phyloP scores from a whole-genome alignment of 2,113 vertebrate species.

The Egretta garzetta region DNA sequence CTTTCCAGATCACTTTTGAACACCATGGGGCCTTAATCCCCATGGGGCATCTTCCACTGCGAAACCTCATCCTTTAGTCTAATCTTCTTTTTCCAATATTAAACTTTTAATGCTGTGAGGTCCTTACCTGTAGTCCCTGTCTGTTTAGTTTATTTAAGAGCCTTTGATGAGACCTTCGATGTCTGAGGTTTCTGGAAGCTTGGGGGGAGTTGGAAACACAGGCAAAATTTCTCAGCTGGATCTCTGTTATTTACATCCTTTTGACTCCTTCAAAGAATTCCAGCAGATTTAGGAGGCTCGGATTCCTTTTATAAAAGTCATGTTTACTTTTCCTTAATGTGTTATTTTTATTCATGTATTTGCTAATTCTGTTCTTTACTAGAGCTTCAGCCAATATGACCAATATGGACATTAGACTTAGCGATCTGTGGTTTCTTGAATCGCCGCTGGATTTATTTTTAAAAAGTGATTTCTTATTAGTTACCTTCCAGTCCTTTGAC shows the following conservation, averaged over 20 bases:
- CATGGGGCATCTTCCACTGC: not conserved
- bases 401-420: not conserved
- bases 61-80: constrained; percentile 3
- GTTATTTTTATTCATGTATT: constrained; percentile 31
- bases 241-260: constrained; percentile 27
- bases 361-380: not conserved
- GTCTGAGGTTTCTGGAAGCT: constrained; percentile 34
- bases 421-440: not conserved
- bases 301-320: constrained; percentile 18
- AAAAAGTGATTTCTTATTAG: constrained; percentile 6
- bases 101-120: not conserved
- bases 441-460: not conserved
- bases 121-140: not conserved
- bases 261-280: constrained; percentile 46
- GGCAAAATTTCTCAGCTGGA: constrained; percentile 38
- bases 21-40: not conserved
- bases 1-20: not conserved
- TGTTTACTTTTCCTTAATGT: constrained; percentile 26
- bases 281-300: constrained; percentile 23
- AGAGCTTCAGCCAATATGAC: not conserved
- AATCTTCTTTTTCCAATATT: not conserved
- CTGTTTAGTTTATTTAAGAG: constrained; percentile 18
- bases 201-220: constrained; percentile 15
- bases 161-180: constrained; percentile 7
- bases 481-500: constrained; percentile 17